Evolutionary conservation across 2,797 vertebrate species (phyloP).

Genomic region (Limnodromus scolopaceus): DNA sequence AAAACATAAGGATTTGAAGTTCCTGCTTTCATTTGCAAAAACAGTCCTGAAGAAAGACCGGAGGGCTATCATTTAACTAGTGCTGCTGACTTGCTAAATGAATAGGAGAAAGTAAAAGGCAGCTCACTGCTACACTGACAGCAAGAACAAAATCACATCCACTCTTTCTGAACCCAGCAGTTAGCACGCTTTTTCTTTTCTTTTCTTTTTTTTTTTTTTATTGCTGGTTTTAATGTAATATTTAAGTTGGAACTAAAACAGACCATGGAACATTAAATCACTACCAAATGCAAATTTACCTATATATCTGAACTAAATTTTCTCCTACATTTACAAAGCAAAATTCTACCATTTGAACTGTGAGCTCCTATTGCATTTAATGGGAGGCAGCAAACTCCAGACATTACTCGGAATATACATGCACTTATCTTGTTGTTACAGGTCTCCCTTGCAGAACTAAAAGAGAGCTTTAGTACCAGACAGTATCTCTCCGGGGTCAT

Average conservation of each 20-base stretch:
- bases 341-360: constrained; percentile 60
- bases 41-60: constrained; percentile 24
- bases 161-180: constrained; percentile 39
- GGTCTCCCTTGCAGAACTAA: constrained; percentile 34
- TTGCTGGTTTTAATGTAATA: constrained; percentile 64
- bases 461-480: constrained; percentile 56
- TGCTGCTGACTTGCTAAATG: constrained; percentile 59
- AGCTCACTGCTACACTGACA: constrained; percentile 18
- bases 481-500: constrained; percentile 57
- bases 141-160: constrained; percentile 48
- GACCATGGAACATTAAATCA: constrained; percentile 63
- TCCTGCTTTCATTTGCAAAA: constrained; percentile 56
- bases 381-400: constrained; percentile 50
- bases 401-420: constrained; percentile 45
- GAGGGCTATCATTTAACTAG: constrained; percentile 46
- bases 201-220: background rate
- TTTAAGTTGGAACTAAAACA: constrained; percentile 67
- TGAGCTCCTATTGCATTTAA: constrained; percentile 48
- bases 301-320: constrained; percentile 54
- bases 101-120: constrained; percentile 38
- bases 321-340: constrained; percentile 67
- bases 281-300: constrained; percentile 69
- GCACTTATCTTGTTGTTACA: constrained; percentile 71
- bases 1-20: constrained; percentile 34
- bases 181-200: background rate